phyloP scores from a whole-genome alignment of 2,113 vertebrate genomes.

The Hassar affinis region DNA sequence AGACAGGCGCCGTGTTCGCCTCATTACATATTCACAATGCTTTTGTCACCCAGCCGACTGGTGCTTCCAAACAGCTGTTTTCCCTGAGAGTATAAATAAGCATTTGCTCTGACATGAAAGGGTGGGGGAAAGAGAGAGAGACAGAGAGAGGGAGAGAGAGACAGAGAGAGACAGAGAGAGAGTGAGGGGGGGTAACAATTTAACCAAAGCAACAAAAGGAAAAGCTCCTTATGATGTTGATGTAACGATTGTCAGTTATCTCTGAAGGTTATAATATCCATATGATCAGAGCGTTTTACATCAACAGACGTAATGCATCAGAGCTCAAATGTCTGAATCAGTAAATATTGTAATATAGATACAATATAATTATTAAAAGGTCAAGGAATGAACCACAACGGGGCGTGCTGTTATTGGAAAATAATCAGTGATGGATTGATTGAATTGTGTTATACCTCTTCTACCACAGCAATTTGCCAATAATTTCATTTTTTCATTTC shows the following conservation, averaged over 20 bases:
- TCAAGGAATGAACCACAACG: neutral
- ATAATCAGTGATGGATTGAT: neutral
- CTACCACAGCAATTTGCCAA: neutral
- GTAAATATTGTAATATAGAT: neutral
- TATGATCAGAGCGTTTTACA: neutral
- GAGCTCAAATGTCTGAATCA: neutral
- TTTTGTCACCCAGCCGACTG: conserved; percentile 58
- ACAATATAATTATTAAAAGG: neutral
- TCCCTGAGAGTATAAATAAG: conserved; percentile 67
- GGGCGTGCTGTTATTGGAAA: neutral
- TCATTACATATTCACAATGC: conserved; percentile 70
- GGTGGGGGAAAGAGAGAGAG: neutral
- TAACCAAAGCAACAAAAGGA: conserved; percentile 44
- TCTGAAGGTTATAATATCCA: conserved; percentile 27
- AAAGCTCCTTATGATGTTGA: neutral
- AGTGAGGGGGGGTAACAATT: conserved; percentile 51
- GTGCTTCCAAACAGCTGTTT: conserved; percentile 70
- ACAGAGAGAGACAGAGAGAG: conserved; percentile 45
- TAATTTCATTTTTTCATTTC: too few relatives aligned
- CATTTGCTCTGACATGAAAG: conserved; percentile 53
- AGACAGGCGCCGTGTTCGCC: conserved; percentile 62
- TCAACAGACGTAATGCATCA: neutral
- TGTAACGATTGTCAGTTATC: conserved; percentile 32
- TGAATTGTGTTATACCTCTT: neutral
- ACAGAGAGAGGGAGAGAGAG: conserved; percentile 21